Base-by-base conservation (phyloP, 2,888 invertebrate species). In the Drosophila ustulata region DNA sequence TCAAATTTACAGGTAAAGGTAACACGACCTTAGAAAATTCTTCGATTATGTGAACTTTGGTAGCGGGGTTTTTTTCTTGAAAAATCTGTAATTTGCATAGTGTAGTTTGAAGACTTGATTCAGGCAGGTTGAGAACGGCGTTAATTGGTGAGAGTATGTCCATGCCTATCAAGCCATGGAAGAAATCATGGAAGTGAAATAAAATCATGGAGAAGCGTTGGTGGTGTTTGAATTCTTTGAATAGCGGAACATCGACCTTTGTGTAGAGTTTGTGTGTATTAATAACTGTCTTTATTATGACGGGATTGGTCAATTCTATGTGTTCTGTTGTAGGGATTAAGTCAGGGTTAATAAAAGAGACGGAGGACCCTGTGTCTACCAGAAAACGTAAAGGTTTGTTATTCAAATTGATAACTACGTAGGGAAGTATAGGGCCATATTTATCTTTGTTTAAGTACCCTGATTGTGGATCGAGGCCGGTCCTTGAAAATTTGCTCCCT, bases 131-230 rank as follows among this genome's bases (percentile, higher is more conserved):
- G 32, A 59, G n/a, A 39, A 37, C 25, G 11, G 56, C 51, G 46
- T 47, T 57, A 26, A 57, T 37, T 37, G 34, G 6, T 41, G 9
- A 11, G 9, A 59, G 23, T 30, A 59, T 43, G 28, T 59, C 50
- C 41, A 59, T 41, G 4, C 59, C 57, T 8, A 49, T 18, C n/a
- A 47, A 34, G 0, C 57, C 46, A 37, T 57, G 13, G 4, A 47
- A 57, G 4, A 26, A 47, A 4, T 25, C 25, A 26, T 47, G 47
- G 9, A 55, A 55, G 3, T 55, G 18, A 18, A 46, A 56, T 34
- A 34, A n/a, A 46, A 8, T 43, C 30, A 45, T 43, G 23, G 5
- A 11, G 9, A 55, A 28, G 3, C 47, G 26, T 52, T 34, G 23
- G 37, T 34, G 25, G 26, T 41, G 25, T 39, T n/a, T n/a, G n/a